These are phyloP conservation scores for Eulithis testata DNA, from an alignment of 2,888 invertebrate genomes.

Conservation along the genomic window DNA sequence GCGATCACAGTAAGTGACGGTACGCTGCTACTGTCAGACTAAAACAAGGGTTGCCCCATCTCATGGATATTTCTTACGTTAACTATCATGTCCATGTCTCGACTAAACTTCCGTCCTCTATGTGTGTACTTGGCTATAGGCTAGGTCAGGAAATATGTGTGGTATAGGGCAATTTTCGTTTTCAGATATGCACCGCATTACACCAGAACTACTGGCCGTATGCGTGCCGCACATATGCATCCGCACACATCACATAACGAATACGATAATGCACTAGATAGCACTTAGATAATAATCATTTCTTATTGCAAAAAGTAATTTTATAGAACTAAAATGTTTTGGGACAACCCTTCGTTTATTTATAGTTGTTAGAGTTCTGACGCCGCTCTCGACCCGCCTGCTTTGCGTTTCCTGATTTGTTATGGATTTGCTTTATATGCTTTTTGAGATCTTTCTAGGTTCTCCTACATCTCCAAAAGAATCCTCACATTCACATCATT, in stretches of 20 bases:
- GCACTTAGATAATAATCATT: slow-evolving; percentile 78
- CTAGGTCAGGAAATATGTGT: slow-evolving; percentile 82
- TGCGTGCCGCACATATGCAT: slow-evolving; percentile 85
- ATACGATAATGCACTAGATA: slow-evolving; percentile 82
- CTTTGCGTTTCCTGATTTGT: slow-evolving; percentile 58
- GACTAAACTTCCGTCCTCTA: slow-evolving; percentile 77
- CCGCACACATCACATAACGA: slow-evolving; percentile 84
- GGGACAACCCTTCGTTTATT: slow-evolving; percentile 84
- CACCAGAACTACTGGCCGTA: slow-evolving; percentile 85
- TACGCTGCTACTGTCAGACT: slow-evolving; percentile 60
- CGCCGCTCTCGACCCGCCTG: slow-evolving; percentile 78
- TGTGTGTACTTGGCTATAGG: slow-evolving; percentile 77
- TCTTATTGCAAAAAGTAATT: slow-evolving; percentile 69
- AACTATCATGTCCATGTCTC: slow-evolving; percentile 83
- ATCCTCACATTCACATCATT: slow-evolving; percentile 14
- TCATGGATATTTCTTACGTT: slow-evolving; percentile 82
- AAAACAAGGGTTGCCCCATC: slow-evolving; percentile 85
- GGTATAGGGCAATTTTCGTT: slow-evolving; percentile 85
- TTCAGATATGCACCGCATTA: slow-evolving; percentile 85
- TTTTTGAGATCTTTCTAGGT: slow-evolving; percentile 35
- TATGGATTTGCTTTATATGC: slow-evolving; percentile 40
- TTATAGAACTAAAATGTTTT: slow-evolving; percentile 80
- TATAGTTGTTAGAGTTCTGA: slow-evolving; percentile 71
- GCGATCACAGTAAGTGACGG: slow-evolving; percentile 56
- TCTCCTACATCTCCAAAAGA: slow-evolving; percentile 14